Conservation (phyloP, 1,140 invertebrate genomes). For the Phymastichus coffea region DNA sequence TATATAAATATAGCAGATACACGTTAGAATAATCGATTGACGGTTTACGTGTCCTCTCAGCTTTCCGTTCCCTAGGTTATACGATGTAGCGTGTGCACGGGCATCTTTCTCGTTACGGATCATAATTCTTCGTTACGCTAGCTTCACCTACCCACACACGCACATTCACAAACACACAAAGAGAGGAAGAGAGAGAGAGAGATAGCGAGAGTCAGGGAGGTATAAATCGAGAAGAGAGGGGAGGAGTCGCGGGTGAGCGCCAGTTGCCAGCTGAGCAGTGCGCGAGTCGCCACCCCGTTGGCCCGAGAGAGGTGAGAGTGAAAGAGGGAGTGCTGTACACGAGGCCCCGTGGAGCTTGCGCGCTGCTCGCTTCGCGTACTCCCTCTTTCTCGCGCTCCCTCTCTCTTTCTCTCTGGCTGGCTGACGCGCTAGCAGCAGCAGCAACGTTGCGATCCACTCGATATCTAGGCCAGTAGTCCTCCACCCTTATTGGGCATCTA, state of each 20-base stretch:
- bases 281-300: background rate
- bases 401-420: background rate
- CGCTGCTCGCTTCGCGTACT: background rate
- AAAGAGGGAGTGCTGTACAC: too few relatives aligned
- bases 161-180: too few relatives aligned
- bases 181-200: too few relatives aligned
- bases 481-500: conserved; percentile 19
- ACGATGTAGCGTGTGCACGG: too few relatives aligned
- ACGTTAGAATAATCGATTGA: conserved; percentile 22
- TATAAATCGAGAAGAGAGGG: too few relatives aligned
- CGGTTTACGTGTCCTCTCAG: conserved; percentile 10
- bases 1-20: too few relatives aligned
- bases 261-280: conserved; percentile 24
- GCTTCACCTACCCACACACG: too few relatives aligned
- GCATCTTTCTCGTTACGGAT: too few relatives aligned
- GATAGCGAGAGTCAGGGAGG: too few relatives aligned
- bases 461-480: conserved; percentile 33
- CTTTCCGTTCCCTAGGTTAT: too few relatives aligned
- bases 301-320: background rate
- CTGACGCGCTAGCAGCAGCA: background rate
- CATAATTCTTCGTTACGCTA: too few relatives aligned
- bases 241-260: too few relatives aligned
- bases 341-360: conserved; percentile 15
- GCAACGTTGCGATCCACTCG: conserved; percentile 8
- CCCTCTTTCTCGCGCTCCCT: background rate